Base-by-base conservation (phyloP, 1,140 invertebrate genomes). In the Zaprionus ornatus region DNA sequence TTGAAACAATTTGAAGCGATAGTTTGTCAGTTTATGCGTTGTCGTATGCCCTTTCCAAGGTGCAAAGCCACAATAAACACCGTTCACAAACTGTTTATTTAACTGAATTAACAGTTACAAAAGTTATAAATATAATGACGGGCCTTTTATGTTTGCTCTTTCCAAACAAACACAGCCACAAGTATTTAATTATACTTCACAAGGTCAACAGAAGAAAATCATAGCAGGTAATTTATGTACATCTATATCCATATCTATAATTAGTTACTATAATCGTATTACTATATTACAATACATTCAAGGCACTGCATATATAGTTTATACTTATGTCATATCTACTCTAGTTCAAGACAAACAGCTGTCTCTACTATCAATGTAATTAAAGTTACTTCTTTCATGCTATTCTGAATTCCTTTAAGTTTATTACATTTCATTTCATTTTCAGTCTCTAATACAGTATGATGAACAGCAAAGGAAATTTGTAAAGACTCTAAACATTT, bases 1-100 rank as follows among this genome's bases (percentile, higher is more conserved):
- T 62, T 29, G 59, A 71, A 65, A 68, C 65, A 60, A 74, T 52
- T 19, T 10, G 25, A 69, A 50, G 17, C 25, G 23, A 32, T 45
- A 27, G 32, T 48, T 55, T 19, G 57, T 27, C 25, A 48, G 42
- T 62, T 17, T 45, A 45, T 45, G 2, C n/a, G 12, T 4, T 17
- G 9, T 32, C 29, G 5, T 17, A 72, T 65, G 37, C 67, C 25
- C 48, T 63, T 63, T 19, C 19, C 17, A 19, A 50, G 15, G 29
- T 19, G n/a, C 25, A 9, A 50, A 63, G 17, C 27, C 29, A 21
- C 19, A 50, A 23, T 50, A 50, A 50, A 50, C 9, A 17, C 40
- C n/a, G 40, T 45, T 45, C 2, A n/a, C 19, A 19, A 45, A 45
- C n/a, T 17, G n/a, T 45, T 17, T 17, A 17, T 17, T 45, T 17